Conservation (phyloP, 2,888 invertebrate species). For the Drosophila rubida region DNA sequence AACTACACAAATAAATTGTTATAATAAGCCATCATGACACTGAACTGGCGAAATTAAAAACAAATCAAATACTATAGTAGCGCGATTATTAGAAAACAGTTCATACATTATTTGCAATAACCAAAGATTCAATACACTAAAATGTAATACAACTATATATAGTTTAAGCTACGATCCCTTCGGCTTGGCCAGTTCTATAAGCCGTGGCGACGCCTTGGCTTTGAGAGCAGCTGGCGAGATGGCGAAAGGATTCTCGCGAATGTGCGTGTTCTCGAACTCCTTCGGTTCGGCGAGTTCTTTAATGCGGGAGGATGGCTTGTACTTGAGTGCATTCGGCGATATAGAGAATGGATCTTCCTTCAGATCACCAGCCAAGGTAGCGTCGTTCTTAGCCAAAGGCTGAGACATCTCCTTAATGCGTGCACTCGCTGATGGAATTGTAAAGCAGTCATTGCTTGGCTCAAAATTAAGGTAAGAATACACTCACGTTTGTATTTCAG, state of each 20-base stretch:
- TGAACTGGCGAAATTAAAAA: conserved; percentile 33
- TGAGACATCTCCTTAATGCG: conserved; percentile 75
- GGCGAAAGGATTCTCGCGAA: conserved; percentile 85
- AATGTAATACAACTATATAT: not conserved
- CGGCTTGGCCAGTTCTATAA: conserved; percentile 85
- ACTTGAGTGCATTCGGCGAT: conserved; percentile 85
- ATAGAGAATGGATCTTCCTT: conserved; percentile 86
- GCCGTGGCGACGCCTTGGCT: conserved; percentile 85
- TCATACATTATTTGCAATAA: conserved; percentile 28
- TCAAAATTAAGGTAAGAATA: not conserved
- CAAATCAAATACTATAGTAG: not conserved
- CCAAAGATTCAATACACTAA: conserved; percentile 29
- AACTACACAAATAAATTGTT: conserved; percentile 26
- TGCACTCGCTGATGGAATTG: conserved; percentile 56
- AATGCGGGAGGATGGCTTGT: conserved; percentile 85
- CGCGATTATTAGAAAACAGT: conserved; percentile 9
- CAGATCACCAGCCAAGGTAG: conserved; percentile 82
- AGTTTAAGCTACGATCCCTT: conserved; percentile 58
- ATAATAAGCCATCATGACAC: conserved; percentile 13
- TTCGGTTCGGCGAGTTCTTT: conserved; percentile 85
- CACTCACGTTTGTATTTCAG: conserved; percentile 72
- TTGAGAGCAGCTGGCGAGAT: conserved; percentile 86
- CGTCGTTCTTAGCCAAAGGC: conserved; percentile 69
- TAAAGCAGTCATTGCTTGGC: too few species aligned
- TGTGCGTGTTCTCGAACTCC: conserved; percentile 84